A percentile compares a stretch with the other conserved stretches of the same genome.
Evolutionary conservation across 2,797 vertebrate genomes (phyloP).

Genomic region (Coccyzus lansbergi): DNA sequence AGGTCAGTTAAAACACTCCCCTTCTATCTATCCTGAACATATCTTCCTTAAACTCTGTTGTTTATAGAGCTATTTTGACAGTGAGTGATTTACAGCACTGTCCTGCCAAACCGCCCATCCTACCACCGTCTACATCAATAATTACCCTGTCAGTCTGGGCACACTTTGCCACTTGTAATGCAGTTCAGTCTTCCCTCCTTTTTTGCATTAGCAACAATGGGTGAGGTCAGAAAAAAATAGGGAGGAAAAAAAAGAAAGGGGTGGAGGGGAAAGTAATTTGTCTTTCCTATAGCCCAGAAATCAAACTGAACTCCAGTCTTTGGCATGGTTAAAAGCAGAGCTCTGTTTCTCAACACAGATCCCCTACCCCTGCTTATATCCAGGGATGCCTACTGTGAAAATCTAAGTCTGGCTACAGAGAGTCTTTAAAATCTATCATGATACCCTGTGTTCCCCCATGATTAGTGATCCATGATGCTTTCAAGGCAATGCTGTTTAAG

Average conservation of each 20-base stretch:
- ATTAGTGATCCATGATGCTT: neutral
- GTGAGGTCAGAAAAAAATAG: neutral
- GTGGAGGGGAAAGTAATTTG: neutral
- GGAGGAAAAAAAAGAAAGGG: fast-evolving
- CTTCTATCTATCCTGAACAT: neutral
- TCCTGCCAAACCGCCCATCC: conserved; percentile 4
- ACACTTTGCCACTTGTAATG: neutral
- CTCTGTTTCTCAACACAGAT: neutral
- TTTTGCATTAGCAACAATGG: neutral
- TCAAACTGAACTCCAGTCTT: neutral
- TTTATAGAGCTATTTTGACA: conserved; percentile 2
- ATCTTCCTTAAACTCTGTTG: neutral
- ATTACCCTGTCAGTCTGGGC: conserved; percentile 20
- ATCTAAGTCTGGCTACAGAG: neutral
- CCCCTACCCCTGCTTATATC: neutral
- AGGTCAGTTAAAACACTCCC: neutral
- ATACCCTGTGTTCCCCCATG: neutral
- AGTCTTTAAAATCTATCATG: neutral
- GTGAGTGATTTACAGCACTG: neutral
- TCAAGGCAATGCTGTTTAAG: neutral
- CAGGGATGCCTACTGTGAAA: neutral
- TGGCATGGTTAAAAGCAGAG: neutral
- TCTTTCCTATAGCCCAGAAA: neutral
- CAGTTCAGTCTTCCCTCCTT: neutral
- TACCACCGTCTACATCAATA: neutral